Base-by-base conservation (phyloP, 2,888 invertebrate species). In the Rotaria socialis region DNA sequence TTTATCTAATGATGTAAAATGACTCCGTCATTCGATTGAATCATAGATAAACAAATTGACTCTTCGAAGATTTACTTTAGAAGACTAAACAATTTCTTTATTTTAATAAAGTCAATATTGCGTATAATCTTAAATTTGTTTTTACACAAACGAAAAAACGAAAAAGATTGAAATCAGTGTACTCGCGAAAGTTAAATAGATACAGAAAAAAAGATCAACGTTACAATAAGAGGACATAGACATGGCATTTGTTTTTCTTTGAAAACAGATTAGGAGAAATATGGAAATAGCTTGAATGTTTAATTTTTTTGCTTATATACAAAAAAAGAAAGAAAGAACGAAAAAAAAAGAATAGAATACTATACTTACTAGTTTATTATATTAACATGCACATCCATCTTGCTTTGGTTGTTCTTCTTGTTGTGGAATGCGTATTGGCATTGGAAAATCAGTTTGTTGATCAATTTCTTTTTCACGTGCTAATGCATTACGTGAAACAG, bases 401-500 rank as follows among this genome's bases (percentile, higher is more conserved):
- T 35, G 35, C 16, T 67, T 67, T 35, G 14, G 67, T 35, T 14
- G 67, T 35, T 67, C 67, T 67, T 67, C 67, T 67, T 67, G 67
- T 67, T 67, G 67, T 67, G 67, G 67, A 35, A 67, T 67, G 11
- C 67, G 67, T 67, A 67, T 67, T 67, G 80, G 80, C 22, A 75
- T 75, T n/a, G 86, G 86, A 56, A 86, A 74, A 85, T 86, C 86
- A 35, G 85, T 60, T 75, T 86, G 85, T 55, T 80, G 75, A 60
- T 86, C 86, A 10, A 74, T 85, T 85, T 87, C 87, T 85, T 85
- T 85, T 52, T 87, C 87, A 14, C 87, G 85, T 35, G 87, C 85
- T 7, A 87, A 56, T n/a, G 87, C 87, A 85, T 85, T 87, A 50
- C 84, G 80, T 47, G 87, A 85, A 50, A 99, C 98, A 88, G 97